Evolutionary conservation across 2,797 vertebrate species (phyloP), one percentile per base, ranked within the genome.

Genomic region (Austrolebias charrua): DNA sequence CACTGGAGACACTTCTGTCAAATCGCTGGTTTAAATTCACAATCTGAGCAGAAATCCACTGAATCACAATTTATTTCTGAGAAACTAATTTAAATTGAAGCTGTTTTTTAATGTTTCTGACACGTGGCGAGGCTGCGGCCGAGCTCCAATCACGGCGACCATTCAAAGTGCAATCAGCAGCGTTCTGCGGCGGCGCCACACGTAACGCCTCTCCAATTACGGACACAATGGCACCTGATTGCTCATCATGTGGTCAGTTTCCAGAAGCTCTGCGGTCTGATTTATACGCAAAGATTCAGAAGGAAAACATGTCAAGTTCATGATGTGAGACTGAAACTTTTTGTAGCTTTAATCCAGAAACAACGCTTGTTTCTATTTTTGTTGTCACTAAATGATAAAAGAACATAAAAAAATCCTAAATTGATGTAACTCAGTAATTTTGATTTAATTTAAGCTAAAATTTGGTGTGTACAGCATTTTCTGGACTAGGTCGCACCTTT

Each of bases 161-260:
- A 78, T 86, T 86, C 80, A 83, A 82, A 40, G 80, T 78, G 82
- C 81, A 86, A 88, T 88, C 80, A 87, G 4, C 58, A 60, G 28
- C 59, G 73, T 80, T 82, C 59, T 69, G 65, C 24, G 24, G 24
- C 24, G 24, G 24, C 69, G 55, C 55, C 72, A 35, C 67, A 66
- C 44, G 62, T 19, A 75, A 29, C 57, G 59, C 46, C 69, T 78
- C 69, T 78, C 62, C 78, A 78, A 76, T 90, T 83, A 80, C 63
- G n/a, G 13, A 68, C 78, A 83, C 79, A 88, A 88, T 86, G 75
- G 65, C 69, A 66, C 56, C 73, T 85, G 80, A 90, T 87, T 90
- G 76, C 78, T 60, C 72, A 20, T 64, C 65, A 9, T 66, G 71
- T 62, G 83, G 81, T 85, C 72, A 78, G 48, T 75, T 70, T 84